Percentiles rank a stretch among this genome's conserved stretches.
These are phyloP conservation scores for Aphelenchoides fujianensis DNA, from an alignment of 1,140 invertebrate species.

Conservation along the genomic window DNA sequence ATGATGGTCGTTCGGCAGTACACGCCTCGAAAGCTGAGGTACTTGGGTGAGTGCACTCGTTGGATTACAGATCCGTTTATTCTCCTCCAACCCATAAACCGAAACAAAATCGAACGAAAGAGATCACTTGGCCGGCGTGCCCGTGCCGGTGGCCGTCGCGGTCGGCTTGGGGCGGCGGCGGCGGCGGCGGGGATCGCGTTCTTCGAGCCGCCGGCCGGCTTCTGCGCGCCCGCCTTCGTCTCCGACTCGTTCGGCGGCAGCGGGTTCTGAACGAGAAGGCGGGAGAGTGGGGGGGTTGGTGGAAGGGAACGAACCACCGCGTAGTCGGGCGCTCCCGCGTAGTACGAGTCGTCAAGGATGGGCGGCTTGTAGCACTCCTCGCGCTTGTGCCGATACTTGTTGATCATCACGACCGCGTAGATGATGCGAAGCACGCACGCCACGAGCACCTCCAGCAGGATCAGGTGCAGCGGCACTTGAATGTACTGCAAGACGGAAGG, in stretches of 20 bases:
- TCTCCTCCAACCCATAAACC: too few species aligned
- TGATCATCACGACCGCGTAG: background rate
- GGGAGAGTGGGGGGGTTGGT: background rate
- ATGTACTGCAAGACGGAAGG: background rate
- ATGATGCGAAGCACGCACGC: background rate
- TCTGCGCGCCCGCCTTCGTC: background rate
- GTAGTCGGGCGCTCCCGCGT: background rate
- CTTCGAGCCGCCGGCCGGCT: too few species aligned
- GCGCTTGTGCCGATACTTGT: background rate
- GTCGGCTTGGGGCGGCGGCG: too few species aligned
- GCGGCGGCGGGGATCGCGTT: too few species aligned
- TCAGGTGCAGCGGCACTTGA: background rate
- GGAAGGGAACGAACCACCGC: background rate
- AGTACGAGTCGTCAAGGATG: background rate
- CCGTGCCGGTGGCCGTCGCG: too few species aligned
- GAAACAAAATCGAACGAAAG: too few species aligned
- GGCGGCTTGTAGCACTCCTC: background rate
- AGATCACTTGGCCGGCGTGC: too few species aligned
- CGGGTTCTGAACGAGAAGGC: background rate
- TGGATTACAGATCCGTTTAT: too few species aligned
- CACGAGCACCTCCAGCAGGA: background rate
- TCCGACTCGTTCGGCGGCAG: background rate
- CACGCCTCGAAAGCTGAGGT: conserved; percentile 67
- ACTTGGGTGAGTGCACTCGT: too few species aligned
- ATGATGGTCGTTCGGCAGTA: conserved; percentile 28